Evolutionary conservation across 1,140 invertebrate genomes (phyloP), one percentile per base, ranked within the genome.

Genomic region (Trichoplusia ni): DNA sequence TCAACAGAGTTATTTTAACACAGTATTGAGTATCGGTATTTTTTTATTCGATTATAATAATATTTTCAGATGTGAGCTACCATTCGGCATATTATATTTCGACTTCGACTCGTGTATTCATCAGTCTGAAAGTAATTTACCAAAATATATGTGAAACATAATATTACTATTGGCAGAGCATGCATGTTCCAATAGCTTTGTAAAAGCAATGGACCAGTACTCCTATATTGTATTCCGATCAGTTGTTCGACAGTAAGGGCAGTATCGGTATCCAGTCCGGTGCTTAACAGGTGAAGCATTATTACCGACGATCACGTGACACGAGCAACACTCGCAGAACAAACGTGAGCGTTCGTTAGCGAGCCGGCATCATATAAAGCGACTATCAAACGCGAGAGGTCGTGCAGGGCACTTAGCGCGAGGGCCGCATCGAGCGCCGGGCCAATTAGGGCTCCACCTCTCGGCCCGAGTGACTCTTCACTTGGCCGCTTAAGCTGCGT

Each of bases 391-490:
- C 38, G 53, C 56, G 19, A 58, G 53, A 8, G 42, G 11, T n/a
- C 18, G 18, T 16, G 14, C 46, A 11, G 51, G 51, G 25, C 54
- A 21, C 60, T 63, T 11, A n/a, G 33, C 4, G 29, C 19, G 38
- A 63, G 61, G 46, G 61, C 38, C 37, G 37, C 59, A 59, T 68
- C 53, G 66, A 53, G 66, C 66, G 59, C 31, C 14, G 31, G 53
- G 60, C 66, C 66, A 68, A 68, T 68, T 68, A 68, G 66, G 35
- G 38, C 61, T 62, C 38, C 44, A 38, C 35, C 33, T 19, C 62
- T 64, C 27, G 23, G 44, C 27, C 18, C 25, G 29, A 59, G 46
- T 18, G 54, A 7, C 56, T 60, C 56, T 49, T 33, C 35, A 51
- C 56, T 51, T 29, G 13, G 19, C 38, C 61, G 61, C 61, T 64